These are phyloP conservation scores for Eulemur coronatus DNA, from an alignment of 2,797 vertebrate genomes.

Conservation along the genomic window DNA sequence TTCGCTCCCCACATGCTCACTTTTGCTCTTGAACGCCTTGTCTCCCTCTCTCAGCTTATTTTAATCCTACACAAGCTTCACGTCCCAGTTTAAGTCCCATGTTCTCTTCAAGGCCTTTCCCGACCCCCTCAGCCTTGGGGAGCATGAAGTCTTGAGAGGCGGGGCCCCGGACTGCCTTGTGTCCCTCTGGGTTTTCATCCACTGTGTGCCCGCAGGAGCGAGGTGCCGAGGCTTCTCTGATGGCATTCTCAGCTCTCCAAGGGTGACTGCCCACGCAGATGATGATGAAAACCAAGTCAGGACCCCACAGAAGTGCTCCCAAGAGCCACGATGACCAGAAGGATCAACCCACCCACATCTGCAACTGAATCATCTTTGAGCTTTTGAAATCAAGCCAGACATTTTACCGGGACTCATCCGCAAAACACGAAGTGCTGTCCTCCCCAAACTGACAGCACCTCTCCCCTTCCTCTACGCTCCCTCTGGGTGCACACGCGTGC, in stretches of 20 bases:
- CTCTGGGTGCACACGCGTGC: background rate
- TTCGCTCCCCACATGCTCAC: accelerated
- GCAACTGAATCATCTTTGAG: background rate
- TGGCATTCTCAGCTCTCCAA: background rate
- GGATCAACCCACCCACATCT: background rate
- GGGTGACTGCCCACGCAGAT: accelerated
- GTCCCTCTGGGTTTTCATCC: background rate
- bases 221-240: background rate
- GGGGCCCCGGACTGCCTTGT: background rate
- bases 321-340: background rate
- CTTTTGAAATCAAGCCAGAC: background rate
- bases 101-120: background rate
- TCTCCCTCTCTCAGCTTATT: background rate
- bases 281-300: too few relatives aligned
- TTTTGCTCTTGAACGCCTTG: accelerated
- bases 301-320: background rate
- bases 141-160: background rate
- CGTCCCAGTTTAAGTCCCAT: background rate
- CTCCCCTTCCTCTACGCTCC: background rate
- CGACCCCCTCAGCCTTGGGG: background rate
- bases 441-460: background rate
- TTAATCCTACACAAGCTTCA: background rate
- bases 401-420: background rate
- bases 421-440: background rate
- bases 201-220: accelerated